Evolutionary conservation across 2,113 vertebrate species (phyloP).

Genomic region (Pygoscelis antarcticus): DNA sequence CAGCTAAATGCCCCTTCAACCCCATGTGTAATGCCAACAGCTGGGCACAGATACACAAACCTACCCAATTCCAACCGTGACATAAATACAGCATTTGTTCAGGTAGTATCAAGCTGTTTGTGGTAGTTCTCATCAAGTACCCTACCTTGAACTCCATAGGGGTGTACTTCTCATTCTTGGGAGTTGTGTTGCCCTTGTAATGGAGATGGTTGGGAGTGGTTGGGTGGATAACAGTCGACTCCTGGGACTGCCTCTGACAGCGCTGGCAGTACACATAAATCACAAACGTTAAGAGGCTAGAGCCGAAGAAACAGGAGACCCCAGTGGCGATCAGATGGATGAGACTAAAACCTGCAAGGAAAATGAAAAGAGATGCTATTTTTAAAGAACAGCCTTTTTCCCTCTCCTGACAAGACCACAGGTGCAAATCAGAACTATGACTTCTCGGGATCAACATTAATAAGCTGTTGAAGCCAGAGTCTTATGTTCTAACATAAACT

Average conservation of each 20-base stretch:
- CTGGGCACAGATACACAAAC: not conserved
- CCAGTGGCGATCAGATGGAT: slow-evolving; percentile 96
- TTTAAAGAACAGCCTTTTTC: not conserved
- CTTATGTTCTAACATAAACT: slow-evolving; percentile 23
- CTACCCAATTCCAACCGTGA: not conserved
- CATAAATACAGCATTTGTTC: not conserved
- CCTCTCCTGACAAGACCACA: slow-evolving; percentile 17
- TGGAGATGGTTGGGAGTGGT: slow-evolving; percentile 97
- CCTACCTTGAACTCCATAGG: slow-evolving; percentile 99
- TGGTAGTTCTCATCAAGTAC: not conserved
- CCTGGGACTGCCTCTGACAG: slow-evolving; percentile 93
- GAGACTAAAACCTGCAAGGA: slow-evolving; percentile 86
- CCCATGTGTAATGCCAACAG: not conserved
- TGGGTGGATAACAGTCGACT: slow-evolving; percentile 94
- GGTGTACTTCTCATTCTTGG: slow-evolving; percentile 99
- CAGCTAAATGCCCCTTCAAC: not conserved
- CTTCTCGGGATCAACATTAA: not conserved
- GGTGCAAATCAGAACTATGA: slow-evolving; percentile 37
- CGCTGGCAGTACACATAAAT: slow-evolving; percentile 94
- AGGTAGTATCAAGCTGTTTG: not conserved
- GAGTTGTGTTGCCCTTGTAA: slow-evolving; percentile 95
- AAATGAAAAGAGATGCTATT: slow-evolving; percentile 25
- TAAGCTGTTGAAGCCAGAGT: slow-evolving; percentile 38
- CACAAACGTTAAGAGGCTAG: slow-evolving; percentile 92
- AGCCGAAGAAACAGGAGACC: slow-evolving; percentile 93